Percentiles rank a stretch among this genome's conserved stretches.
phyloP scores from a whole-genome alignment of 2,113 vertebrate genomes.

The Anoura caudifer region DNA sequence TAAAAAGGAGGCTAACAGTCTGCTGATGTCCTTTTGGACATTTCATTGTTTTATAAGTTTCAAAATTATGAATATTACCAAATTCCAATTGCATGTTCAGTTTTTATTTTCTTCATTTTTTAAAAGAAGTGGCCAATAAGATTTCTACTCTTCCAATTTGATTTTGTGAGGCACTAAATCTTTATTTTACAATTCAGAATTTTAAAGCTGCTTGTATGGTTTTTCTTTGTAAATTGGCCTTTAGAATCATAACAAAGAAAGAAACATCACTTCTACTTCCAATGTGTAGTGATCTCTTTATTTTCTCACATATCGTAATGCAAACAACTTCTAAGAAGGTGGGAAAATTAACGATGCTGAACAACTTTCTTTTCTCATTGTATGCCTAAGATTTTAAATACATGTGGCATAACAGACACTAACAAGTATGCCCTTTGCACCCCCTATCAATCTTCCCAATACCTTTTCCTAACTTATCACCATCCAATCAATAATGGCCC shows the following conservation, averaged over 20 bases:
- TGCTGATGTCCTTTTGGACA: not conserved
- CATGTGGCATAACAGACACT: not conserved
- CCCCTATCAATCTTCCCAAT: not conserved
- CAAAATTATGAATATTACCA: not conserved
- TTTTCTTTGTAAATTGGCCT: not conserved
- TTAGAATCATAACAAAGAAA: not conserved
- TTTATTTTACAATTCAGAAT: not conserved
- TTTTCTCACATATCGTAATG: not conserved
- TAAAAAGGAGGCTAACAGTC: not conserved
- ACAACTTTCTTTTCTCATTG: not conserved
- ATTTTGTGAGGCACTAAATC: not conserved
- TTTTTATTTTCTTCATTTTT: conserved; percentile 23
- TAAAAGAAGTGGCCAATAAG: not conserved
- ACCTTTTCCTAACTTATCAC: conserved; percentile 50
- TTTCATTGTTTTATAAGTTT: not conserved
- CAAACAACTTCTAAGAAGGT: not conserved
- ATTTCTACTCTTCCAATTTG: not conserved
- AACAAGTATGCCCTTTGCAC: not conserved
- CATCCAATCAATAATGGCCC: conserved; percentile 35
- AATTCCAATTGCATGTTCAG: not conserved
- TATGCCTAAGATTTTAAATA: not conserved
- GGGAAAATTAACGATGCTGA: conserved; percentile 11
- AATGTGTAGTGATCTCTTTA: not conserved
- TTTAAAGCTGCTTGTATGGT: not conserved
- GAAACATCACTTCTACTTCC: not conserved